Base-by-base conservation (phyloP, 2,113 vertebrate genomes). In the Ammodramus savannarum region DNA sequence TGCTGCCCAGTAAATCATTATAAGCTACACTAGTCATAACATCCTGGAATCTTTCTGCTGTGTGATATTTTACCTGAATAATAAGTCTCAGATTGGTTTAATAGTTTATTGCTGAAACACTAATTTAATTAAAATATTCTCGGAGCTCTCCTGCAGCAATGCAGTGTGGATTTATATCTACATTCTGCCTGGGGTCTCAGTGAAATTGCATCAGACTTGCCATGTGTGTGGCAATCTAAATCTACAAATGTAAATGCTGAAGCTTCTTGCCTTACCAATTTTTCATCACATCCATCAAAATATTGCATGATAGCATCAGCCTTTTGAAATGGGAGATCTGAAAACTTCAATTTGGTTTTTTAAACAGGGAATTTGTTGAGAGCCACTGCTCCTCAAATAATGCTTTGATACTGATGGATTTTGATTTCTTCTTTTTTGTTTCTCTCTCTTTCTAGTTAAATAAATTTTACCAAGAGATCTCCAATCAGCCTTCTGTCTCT, bases 91-190 rank as follows among this genome's bases (percentile, higher is more conserved):
- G 57, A 92, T 85, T 75, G 49, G 69, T 78, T 86, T 89, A 90
- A 90, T 72, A 75, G 93, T 92, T 93, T 89, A 93, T 92, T 95
- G 91, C 86, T 79, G 84, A 91, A 93, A 72, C 44, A 54, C 22
- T 89, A 89, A 96, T 93, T 93, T 87, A 95, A 96, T 95, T 87
- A 94, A 85, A 96, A 89, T 90, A 88, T 78, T 57, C 89, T 67
- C 25, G 0, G 66, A 65, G 69, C 61, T 63, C 39, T 87, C 10
- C 65, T 52, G 55, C 66, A 87, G 48, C 67, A 89, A 75, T 74
- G 61, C 36, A 89, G 73, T 27, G 44, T 85, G 73, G 77, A 75
- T 93, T 93, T 85, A 44, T 51, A 52, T 57, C 84, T 72, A 78
- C 61, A 89, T 93, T 95, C 74, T 78, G 77, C 94, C 89, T 49